A percentile compares a stretch with the other conserved stretches of the same genome.
These are phyloP conservation scores for Pectinophora gossypiella DNA, from an alignment of 1,140 invertebrate species.

Conservation along the genomic window DNA sequence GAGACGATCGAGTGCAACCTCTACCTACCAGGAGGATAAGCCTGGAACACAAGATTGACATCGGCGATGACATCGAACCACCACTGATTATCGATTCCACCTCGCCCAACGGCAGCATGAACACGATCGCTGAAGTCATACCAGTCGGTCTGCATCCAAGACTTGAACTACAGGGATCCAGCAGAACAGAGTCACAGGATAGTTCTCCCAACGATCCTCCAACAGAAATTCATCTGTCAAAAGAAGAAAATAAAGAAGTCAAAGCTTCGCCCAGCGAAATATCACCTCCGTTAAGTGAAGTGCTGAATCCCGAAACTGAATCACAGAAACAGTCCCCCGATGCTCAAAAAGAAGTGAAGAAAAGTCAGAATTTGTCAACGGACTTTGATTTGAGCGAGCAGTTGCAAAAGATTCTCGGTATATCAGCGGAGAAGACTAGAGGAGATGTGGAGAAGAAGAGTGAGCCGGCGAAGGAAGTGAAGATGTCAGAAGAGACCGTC, in stretches of 20 bases:
- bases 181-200: conserved; percentile 56
- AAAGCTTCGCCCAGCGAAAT: conserved; percentile 67
- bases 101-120: conserved; percentile 58
- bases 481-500: conserved; percentile 49
- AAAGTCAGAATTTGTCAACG: conserved; percentile 69
- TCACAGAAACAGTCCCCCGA: conserved; percentile 62
- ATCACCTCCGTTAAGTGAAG: conserved; percentile 56
- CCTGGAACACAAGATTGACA: conserved; percentile 71
- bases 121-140: conserved; percentile 65
- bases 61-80: conserved; percentile 69
- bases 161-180: conserved; percentile 48
- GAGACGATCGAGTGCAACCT: conserved; percentile 38
- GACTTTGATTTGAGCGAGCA: conserved; percentile 73
- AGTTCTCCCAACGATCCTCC: conserved; percentile 63
- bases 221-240: conserved; percentile 60
- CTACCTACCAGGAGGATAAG: conserved; percentile 55
- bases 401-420: conserved; percentile 70
- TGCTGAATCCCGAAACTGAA: conserved; percentile 38
- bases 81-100: conserved; percentile 67
- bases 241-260: conserved; percentile 49
- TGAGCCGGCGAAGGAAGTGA: conserved; percentile 54
- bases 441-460: conserved; percentile 54
- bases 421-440: conserved; percentile 63
- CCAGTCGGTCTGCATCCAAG: conserved; percentile 55
- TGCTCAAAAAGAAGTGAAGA: conserved; percentile 66